Evolutionary conservation across 2,888 invertebrate species (phyloP).

Genomic region (Sthenelais limicola): DNA sequence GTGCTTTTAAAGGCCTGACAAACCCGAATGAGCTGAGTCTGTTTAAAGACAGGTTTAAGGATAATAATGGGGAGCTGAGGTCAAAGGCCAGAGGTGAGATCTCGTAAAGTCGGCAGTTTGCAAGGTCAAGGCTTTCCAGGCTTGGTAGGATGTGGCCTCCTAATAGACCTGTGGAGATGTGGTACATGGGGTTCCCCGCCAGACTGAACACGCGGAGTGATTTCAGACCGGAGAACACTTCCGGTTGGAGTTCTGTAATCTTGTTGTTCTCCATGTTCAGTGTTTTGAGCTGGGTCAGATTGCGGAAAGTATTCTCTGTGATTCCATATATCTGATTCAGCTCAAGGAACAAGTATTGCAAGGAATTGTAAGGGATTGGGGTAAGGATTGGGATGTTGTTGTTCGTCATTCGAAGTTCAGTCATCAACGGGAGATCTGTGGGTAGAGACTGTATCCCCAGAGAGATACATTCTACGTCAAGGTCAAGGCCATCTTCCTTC

Average conservation of each 20-base stretch:
- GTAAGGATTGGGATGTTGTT: background rate
- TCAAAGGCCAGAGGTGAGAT: constrained; percentile 29
- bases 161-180: background rate
- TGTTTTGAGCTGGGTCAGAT: background rate
- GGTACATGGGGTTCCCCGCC: constrained; percentile 7
- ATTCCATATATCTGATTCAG: background rate
- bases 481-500: background rate
- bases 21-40: constrained; percentile 12
- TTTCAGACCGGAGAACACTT: background rate
- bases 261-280: constrained; percentile 30
- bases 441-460: background rate
- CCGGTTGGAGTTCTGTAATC: background rate
- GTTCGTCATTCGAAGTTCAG: constrained; percentile 1
- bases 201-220: background rate
- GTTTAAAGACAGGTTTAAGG: constrained; percentile 10
- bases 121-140: constrained; percentile 9
- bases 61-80: background rate
- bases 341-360: background rate
- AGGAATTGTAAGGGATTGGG: background rate
- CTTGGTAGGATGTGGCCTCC: constrained; percentile 3
- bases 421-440: background rate
- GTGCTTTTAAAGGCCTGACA: constrained; percentile 1
- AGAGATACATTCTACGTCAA: background rate
- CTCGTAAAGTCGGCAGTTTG: constrained; percentile 21
- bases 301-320: background rate